Conservation (phyloP, 2,797 vertebrate species). For the Iguana delicatissima region DNA sequence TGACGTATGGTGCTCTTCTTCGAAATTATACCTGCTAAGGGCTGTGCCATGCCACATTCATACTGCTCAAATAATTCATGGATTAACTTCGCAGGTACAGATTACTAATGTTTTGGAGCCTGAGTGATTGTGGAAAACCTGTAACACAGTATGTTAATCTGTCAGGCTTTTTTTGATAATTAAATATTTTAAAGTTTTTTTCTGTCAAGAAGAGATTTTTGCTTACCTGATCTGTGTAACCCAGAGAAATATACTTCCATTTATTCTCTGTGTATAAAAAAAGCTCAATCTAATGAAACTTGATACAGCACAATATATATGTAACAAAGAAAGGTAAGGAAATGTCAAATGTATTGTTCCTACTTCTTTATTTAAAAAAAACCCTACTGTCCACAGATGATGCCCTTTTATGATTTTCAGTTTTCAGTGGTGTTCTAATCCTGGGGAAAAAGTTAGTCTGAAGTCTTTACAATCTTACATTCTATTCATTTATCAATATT, state of each 20-base stretch:
- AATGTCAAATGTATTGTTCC: constrained; percentile 24
- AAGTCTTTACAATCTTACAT: neutral
- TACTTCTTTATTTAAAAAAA: constrained; percentile 31
- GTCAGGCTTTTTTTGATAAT: neutral
- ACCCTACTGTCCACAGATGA: neutral
- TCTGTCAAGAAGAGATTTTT: neutral
- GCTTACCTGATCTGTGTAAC: constrained; percentile 35
- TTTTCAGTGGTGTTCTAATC: constrained; percentile 25
- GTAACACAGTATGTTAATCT: neutral
- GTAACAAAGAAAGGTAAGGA: constrained; percentile 36
- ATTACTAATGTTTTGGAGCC: neutral
- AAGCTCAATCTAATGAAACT: constrained; percentile 36
- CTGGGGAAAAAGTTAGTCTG: neutral
- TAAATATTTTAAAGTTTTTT: neutral
- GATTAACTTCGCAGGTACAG: neutral
- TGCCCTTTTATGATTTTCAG: constrained; percentile 23
- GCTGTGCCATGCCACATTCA: neutral
- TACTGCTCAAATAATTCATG: neutral
- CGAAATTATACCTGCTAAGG: neutral
- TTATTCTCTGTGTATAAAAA: constrained; percentile 41
- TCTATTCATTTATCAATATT: neutral
- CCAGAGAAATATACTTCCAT: constrained; percentile 9
- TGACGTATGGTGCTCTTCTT: neutral
- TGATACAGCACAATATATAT: neutral
- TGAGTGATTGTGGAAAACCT: neutral